phyloP scores from a whole-genome alignment of 2,113 vertebrate genomes.

The Pachypanchax playfairii region DNA sequence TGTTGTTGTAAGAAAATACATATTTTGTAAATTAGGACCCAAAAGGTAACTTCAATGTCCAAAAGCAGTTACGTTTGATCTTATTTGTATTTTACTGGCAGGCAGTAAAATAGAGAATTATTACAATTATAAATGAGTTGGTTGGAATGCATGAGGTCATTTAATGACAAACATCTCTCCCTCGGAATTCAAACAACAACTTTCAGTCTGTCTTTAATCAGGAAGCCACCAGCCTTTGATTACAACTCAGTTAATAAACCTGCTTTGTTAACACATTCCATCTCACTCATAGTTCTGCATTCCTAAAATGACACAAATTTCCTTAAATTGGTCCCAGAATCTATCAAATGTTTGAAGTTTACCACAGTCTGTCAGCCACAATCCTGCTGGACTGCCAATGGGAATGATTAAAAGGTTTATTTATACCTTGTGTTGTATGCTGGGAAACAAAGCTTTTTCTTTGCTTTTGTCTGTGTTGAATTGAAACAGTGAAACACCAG shows the following conservation, averaged over 20 bases:
- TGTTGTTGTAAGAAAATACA: too few relatives aligned
- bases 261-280: slow-evolving; percentile 37
- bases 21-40: too few relatives aligned
- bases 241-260: slow-evolving; percentile 26
- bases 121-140: not conserved
- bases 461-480: not conserved
- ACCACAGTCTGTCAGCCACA: too few relatives aligned
- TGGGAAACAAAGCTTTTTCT: slow-evolving; percentile 11
- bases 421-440: slow-evolving; percentile 30
- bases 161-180: slow-evolving; percentile 21
- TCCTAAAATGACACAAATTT: slow-evolving; percentile 15
- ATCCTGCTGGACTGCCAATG: slow-evolving; percentile 15
- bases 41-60: too few relatives aligned
- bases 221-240: slow-evolving; percentile 16
- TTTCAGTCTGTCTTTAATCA: slow-evolving; percentile 26
- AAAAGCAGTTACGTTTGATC: too few relatives aligned
- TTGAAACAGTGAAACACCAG: slow-evolving; percentile 4
- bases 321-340: slow-evolving; percentile 56
- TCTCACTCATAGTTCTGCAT: slow-evolving; percentile 1
- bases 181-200: too few relatives aligned
- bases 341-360: slow-evolving; percentile 40
- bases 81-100: too few relatives aligned
- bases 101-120: too few relatives aligned
- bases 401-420: slow-evolving; percentile 45
- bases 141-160: slow-evolving; percentile 8